Evolutionary conservation across 2,113 vertebrate species (phyloP).

Genomic region (Lathamus discolor): DNA sequence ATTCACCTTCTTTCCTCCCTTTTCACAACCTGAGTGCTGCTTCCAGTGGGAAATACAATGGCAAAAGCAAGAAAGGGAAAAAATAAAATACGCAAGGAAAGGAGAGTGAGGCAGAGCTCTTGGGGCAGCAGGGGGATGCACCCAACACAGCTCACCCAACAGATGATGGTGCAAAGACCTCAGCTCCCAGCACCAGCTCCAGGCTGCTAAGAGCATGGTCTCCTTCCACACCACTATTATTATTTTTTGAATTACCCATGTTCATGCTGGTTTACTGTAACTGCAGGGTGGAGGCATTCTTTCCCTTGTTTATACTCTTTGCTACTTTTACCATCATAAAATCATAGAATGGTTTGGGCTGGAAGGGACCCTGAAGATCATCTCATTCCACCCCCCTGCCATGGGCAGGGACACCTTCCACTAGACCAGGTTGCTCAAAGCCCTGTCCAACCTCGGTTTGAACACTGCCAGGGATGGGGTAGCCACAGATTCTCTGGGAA

Average conservation of each 20-base stretch:
- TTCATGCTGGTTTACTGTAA: background rate
- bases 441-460: background rate
- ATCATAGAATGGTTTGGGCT: background rate
- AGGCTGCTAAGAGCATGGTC: background rate
- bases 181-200: background rate
- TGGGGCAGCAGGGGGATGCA: rapidly evolving
- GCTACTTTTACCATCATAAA: background rate
- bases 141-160: background rate
- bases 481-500: background rate
- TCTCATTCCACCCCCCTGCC: background rate
- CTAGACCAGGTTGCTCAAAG: background rate
- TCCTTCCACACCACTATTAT: background rate
- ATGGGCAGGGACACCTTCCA: background rate
- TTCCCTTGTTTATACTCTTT: background rate
- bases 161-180: background rate
- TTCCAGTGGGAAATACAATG: background rate
- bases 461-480: background rate
- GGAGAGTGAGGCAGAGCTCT: background rate
- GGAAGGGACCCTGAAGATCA: background rate
- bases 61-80: background rate
- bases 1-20: background rate
- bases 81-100: background rate
- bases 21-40: background rate
- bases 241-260: background rate
- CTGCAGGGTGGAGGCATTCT: background rate